Evolutionary conservation across 2,797 vertebrate species (phyloP).

Genomic region (Salmo trutta): DNA sequence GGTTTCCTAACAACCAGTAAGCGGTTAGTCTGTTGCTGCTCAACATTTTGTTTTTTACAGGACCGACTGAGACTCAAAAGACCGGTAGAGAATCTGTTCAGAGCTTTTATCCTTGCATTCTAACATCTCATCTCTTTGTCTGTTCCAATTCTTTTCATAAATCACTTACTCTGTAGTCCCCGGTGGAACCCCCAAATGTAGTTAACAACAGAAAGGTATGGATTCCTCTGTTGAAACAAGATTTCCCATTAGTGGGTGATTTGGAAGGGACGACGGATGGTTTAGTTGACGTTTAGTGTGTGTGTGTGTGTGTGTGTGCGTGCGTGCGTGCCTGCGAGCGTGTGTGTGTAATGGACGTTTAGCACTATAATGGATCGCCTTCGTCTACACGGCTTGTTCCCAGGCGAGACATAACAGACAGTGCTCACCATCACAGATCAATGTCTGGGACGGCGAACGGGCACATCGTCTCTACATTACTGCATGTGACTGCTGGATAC

Average conservation of each 20-base stretch:
- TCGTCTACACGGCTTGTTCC: conserved; percentile 48
- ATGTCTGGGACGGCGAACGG: conserved; percentile 49
- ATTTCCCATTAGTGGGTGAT: conserved; percentile 67
- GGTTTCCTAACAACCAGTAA: too few species aligned
- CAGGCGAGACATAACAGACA: conserved; percentile 60
- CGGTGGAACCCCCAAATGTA: conserved; percentile 61
- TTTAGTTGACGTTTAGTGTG: conserved; percentile 63
- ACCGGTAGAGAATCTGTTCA: too few species aligned
- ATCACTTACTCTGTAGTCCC: conserved; percentile 37
- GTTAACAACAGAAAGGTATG: conserved; percentile 66
- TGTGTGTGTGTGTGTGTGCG: background rate
- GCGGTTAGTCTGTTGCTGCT: too few species aligned
- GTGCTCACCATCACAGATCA: conserved; percentile 71
- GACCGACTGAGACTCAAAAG: too few species aligned
- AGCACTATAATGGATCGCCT: conserved; percentile 65
- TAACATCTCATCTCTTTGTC: background rate
- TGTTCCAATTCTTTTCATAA: conserved; percentile 24
- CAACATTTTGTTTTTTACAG: too few species aligned
- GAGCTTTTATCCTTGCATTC: background rate
- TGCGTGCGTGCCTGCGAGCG: too few species aligned
- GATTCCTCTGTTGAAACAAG: conserved; percentile 67
- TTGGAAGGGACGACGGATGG: conserved; percentile 46
- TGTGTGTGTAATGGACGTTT: conserved; percentile 61
- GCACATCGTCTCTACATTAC: conserved; percentile 35
- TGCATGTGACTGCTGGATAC: conserved; percentile 34